Evolutionary conservation across 2,888 invertebrate genomes (phyloP).

Genomic region (Ornithoptera priamus): DNA sequence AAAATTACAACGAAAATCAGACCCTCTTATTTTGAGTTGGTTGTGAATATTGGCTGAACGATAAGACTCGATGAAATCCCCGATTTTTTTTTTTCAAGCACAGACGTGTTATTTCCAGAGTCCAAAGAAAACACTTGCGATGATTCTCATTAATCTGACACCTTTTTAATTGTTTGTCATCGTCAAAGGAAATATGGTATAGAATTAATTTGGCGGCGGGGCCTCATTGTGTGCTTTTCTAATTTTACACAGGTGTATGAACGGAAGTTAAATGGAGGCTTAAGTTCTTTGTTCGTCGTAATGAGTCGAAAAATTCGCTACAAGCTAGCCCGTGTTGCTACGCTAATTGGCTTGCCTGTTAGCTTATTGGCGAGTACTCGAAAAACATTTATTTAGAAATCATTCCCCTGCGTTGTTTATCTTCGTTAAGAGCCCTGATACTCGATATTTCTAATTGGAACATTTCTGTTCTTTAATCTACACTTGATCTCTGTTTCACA

Average conservation of each 20-base stretch:
- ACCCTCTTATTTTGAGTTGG: no score
- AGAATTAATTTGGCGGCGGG: not conserved
- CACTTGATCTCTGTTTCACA: no score
- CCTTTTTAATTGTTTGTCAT: not conserved
- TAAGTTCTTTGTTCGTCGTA: constrained; percentile 9
- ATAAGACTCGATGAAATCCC: no score
- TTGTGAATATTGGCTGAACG: no score
- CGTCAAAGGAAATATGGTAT: no score
- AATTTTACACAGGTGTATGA: not conserved
- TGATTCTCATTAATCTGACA: not conserved
- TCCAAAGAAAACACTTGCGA: no score
- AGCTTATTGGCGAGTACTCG: constrained; percentile 1
- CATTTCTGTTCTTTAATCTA: no score
- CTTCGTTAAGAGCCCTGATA: no score
- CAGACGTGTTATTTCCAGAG: no score
- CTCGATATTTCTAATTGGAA: no score
- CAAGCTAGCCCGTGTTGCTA: not conserved
- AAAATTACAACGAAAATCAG: no score
- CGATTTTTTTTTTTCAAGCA: no score
- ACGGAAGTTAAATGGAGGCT: not conserved
- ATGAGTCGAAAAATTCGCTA: constrained; percentile 7
- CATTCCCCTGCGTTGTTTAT: not conserved
- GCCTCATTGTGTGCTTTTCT: constrained; percentile 1
- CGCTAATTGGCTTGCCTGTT: constrained; percentile 1
- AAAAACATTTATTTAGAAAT: constrained; percentile 1